Evolutionary conservation across 2,113 vertebrate genomes (phyloP), one percentile per base, ranked within the genome.

Genomic region (Osmerus eperlanus): DNA sequence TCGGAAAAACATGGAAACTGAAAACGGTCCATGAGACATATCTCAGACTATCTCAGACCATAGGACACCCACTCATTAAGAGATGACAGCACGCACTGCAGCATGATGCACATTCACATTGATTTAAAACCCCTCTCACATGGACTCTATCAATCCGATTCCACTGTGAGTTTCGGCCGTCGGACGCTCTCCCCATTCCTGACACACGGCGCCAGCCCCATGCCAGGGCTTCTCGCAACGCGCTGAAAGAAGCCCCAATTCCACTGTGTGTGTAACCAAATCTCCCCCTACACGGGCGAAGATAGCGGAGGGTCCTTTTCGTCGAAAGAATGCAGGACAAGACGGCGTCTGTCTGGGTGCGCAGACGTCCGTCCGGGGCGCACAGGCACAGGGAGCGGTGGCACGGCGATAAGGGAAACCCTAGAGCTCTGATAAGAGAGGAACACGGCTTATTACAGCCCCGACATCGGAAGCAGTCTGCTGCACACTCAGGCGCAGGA

Each of bases 241-340:
- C 77, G 76, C 73, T 61, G 12, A 61, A 71, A 77, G 71, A 47
- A 47, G 1, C 58, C 71, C 74, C 68, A 81, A 86, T 85, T 16
- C 28, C 75, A 70, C 71, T 73, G 76, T 82, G 77, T 78, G 72
- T 73, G 84, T 81, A 91, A 91, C 90, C 71, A 60, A 87, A 92
- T 83, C 83, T 71, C 58, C 71, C 32, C 73, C 80, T 80, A 65
- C 51, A 65, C 69, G 67, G 41, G 78, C 72, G 73, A 64, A 82
- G 71, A 83, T 88, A 86, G 89, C 70, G 60, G 68, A 80, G 80
- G 86, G 83, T 86, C 83, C 79, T 81, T 79, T 87, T 88, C 82
- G 72, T 74, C 72, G 83, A 77, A 89, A 82, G 89, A 91, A 91
- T 90, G 85, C 82, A 81, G 86, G 85, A 91, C 89, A 88, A 83